These are phyloP conservation scores for Cirrhinus mrigala DNA, from an alignment of 2,797 vertebrate genomes.

Conservation along the genomic window DNA sequence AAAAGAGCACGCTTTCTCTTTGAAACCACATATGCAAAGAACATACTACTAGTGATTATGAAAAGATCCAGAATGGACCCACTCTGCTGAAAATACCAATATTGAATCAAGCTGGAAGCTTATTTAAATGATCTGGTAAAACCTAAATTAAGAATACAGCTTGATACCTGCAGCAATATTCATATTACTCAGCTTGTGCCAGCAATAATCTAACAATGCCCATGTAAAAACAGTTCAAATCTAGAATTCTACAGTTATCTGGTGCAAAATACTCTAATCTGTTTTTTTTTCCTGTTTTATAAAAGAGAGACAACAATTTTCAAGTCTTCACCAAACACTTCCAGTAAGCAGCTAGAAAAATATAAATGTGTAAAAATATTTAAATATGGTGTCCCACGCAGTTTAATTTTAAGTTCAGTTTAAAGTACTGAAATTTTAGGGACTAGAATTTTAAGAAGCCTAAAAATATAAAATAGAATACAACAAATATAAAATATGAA, in stretches of 20 bases:
- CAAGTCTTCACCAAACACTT: background rate
- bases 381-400: background rate
- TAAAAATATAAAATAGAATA: background rate
- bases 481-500: background rate
- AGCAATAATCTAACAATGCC: background rate
- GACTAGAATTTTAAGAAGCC: background rate
- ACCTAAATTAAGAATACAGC: background rate
- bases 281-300: background rate
- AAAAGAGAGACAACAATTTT: background rate
- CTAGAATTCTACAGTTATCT: background rate
- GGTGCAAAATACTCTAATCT: background rate
- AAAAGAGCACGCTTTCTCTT: background rate
- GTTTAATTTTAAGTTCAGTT: background rate
- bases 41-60: background rate
- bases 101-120: background rate
- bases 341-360: background rate
- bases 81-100: background rate
- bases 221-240: background rate
- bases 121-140: background rate
- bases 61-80: background rate
- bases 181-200: background rate
- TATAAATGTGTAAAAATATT: background rate
- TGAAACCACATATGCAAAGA: background rate
- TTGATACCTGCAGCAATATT: background rate
- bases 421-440: background rate